These are phyloP conservation scores for Squalus acanthias DNA, from an alignment of 2,797 vertebrate species.

Conservation along the genomic window DNA sequence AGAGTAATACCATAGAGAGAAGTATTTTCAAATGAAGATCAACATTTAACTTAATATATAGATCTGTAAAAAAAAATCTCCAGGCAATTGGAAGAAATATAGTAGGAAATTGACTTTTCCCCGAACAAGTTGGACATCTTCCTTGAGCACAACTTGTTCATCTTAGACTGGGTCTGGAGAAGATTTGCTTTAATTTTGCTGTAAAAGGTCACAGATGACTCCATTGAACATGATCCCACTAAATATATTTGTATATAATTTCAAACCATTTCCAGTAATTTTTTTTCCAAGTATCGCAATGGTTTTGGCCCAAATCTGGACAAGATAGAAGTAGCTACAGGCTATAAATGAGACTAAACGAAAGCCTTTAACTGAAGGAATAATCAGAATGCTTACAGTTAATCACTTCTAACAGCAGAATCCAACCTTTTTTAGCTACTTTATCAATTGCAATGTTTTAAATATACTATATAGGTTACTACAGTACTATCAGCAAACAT, in stretches of 20 bases:
- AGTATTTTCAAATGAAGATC: neutral
- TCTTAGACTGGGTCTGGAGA: neutral
- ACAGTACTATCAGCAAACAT: neutral
- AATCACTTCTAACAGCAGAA: neutral
- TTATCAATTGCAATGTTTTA: neutral
- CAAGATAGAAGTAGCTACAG: neutral
- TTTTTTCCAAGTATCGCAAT: neutral
- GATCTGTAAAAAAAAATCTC: neutral
- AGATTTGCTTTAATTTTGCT: neutral
- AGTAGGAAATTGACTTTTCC: neutral
- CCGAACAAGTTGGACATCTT: neutral
- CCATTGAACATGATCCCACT: neutral
- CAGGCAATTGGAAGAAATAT: neutral
- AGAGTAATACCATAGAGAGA: neutral
- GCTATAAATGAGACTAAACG: neutral
- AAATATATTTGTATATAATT: neutral
- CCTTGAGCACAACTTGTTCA: neutral
- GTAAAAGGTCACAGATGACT: neutral
- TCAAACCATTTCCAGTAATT: neutral
- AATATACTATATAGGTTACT: neutral
- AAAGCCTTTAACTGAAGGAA: neutral
- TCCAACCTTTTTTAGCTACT: neutral
- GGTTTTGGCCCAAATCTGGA: neutral
- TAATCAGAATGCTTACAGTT: neutral
- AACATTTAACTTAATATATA: neutral